Conservation (phyloP, 2,888 invertebrate genomes). For the Lasioglossum villosulum region DNA sequence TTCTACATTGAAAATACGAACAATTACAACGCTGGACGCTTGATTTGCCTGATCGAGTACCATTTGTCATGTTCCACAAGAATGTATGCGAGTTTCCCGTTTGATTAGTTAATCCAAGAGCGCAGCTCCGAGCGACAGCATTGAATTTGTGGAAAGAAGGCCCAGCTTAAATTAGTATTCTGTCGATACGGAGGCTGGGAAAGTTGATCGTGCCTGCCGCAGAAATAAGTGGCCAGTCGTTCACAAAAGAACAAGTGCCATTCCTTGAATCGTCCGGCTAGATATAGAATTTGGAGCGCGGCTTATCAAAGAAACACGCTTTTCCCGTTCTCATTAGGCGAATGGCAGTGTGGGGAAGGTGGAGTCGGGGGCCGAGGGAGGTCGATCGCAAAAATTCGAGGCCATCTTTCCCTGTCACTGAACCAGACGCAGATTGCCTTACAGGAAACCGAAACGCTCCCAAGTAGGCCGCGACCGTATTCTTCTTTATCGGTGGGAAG, state of each 20-base stretch:
- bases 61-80: background rate
- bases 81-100: background rate
- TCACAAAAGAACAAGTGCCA: slow-evolving; percentile 3
- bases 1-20: no score
- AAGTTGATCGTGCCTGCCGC: background rate
- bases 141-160: background rate
- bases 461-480: background rate
- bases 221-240: slow-evolving; percentile 6
- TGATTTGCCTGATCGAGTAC: background rate
- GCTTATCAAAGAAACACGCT: slow-evolving; percentile 3
- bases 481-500: slow-evolving; percentile 1
- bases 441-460: background rate
- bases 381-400: slow-evolving; percentile 18
- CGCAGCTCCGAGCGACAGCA: background rate
- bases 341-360: background rate
- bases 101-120: background rate
- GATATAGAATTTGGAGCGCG: slow-evolving; percentile 8
- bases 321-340: slow-evolving; percentile 15
- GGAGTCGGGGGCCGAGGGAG: background rate
- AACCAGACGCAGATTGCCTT: slow-evolving; percentile 5
- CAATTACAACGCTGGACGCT: background rate
- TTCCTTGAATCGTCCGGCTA: slow-evolving; percentile 2
- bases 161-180: background rate
- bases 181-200: background rate
- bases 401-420: slow-evolving; percentile 6